Evolutionary conservation across 2,888 invertebrate genomes (phyloP).

Genomic region (Phalera bucephala): DNA sequence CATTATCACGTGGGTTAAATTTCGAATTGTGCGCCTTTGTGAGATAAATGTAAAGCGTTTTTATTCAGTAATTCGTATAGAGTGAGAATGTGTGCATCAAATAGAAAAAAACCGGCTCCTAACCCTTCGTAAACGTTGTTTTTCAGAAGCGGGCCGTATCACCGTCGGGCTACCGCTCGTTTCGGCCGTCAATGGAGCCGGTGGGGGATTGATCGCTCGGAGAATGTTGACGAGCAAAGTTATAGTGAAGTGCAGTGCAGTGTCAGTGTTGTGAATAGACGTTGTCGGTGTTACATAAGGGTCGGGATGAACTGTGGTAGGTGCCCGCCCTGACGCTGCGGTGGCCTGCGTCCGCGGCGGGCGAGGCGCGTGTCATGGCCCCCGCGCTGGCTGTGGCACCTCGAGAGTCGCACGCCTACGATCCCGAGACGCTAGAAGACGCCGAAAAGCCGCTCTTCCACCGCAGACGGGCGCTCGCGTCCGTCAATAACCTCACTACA

Average conservation of each 20-base stretch:
- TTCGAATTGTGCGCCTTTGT: conserved; percentile 57
- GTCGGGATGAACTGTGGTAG: conserved; percentile 56
- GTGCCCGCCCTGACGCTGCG: conserved; percentile 67
- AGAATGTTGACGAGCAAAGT: conserved; percentile 45
- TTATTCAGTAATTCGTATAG: conserved; percentile 18
- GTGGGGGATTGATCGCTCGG: conserved; percentile 56
- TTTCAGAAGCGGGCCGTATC: conserved; percentile 73
- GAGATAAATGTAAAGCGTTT: conserved; percentile 34
- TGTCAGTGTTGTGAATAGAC: conserved; percentile 54
- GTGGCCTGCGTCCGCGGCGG: conserved; percentile 60
- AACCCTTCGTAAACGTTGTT: conserved; percentile 67
- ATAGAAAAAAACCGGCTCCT: conserved; percentile 60
- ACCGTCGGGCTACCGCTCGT: conserved; percentile 41
- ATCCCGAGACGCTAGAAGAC: conserved; percentile 50
- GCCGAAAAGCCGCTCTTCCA: conserved; percentile 45
- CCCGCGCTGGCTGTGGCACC: conserved; percentile 93
- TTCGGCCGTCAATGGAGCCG: conserved; percentile 60
- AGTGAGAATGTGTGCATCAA: conserved; percentile 32
- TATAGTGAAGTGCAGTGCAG: conserved; percentile 53
- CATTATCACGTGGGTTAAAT: conserved; percentile 82
- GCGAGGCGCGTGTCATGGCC: conserved; percentile 92
- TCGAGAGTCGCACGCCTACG: conserved; percentile 56
- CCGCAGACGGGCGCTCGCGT: conserved; percentile 71
- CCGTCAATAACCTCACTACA: conserved; percentile 79
- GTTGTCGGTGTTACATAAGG: conserved; percentile 69